Percentiles rank a stretch among this genome's conserved stretches.
These are phyloP conservation scores for Tetramorium parvispinum DNA, from an alignment of 1,140 invertebrate genomes.

Conservation along the genomic window DNA sequence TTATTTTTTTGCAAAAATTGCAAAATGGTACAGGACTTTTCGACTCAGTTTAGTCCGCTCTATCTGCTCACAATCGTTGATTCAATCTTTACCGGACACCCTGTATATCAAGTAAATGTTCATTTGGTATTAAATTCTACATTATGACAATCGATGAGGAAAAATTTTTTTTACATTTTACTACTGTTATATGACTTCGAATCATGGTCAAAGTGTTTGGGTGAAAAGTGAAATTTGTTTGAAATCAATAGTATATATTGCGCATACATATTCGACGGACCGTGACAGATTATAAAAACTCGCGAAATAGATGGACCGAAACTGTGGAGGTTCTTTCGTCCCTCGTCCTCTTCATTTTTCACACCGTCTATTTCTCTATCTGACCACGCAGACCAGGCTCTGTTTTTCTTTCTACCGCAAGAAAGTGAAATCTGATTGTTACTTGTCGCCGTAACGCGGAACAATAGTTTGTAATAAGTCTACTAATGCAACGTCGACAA, in stretches of 20 bases:
- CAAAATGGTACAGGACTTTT: too few relatives aligned
- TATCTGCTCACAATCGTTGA: too few relatives aligned
- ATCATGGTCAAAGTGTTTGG: background rate
- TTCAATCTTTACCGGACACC: too few relatives aligned
- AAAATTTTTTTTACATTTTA: slow-evolving; percentile 3
- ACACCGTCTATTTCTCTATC: slow-evolving; percentile 7
- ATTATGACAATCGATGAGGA: background rate
- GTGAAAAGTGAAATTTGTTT: slow-evolving; percentile 23
- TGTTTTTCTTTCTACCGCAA: slow-evolving; percentile 29
- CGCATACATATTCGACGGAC: background rate
- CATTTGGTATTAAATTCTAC: background rate
- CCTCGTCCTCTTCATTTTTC: background rate
- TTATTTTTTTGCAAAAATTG: too few relatives aligned
- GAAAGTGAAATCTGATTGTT: slow-evolving; percentile 39
- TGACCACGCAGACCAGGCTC: background rate
- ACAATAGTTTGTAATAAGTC: background rate
- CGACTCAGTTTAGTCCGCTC: too few relatives aligned
- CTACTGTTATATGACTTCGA: background rate
- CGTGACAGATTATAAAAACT: slow-evolving; percentile 18
- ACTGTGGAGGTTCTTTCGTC: slow-evolving; percentile 11
- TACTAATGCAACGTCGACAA: background rate
- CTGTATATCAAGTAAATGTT: background rate
- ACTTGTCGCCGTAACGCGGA: background rate
- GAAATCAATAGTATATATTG: slow-evolving; percentile 3
- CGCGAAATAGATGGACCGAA: background rate